Evolutionary conservation across 2,113 vertebrate species (phyloP).

Genomic region (Hemiprocne comata): DNA sequence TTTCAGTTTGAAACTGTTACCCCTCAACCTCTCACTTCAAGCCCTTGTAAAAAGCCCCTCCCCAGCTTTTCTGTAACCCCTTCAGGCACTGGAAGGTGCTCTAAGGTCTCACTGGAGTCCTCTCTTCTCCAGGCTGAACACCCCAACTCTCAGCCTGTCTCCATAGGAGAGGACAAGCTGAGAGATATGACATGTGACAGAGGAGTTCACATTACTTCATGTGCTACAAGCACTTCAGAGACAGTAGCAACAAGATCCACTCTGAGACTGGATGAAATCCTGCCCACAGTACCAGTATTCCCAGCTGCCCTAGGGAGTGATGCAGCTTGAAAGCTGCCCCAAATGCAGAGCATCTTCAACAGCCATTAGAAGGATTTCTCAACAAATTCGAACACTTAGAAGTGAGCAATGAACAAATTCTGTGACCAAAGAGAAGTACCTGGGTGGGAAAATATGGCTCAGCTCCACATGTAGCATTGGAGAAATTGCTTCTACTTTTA

Average conservation of each 20-base stretch:
- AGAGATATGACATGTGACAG: no score
- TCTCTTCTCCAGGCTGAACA: no score
- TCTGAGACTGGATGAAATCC: not conserved
- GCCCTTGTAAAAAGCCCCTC: no score
- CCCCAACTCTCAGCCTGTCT: no score
- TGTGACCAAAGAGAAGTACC: not conserved
- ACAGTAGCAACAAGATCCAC: not conserved
- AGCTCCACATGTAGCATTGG: not conserved
- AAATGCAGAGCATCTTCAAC: fast-evolving
- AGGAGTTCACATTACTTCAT: not conserved
- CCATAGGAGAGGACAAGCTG: no score
- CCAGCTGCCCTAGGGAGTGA: not conserved
- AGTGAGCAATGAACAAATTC: not conserved
- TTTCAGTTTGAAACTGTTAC: no score
- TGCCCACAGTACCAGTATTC: not conserved
- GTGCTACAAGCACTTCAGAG: not conserved
- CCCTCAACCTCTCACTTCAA: no score
- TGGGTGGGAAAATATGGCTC: not conserved
- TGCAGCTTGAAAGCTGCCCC: not conserved
- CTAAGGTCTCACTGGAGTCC: no score
- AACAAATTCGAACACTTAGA: not conserved
- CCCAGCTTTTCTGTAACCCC: no score
- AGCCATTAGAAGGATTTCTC: not conserved
- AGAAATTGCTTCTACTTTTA: not conserved
- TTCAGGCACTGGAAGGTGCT: no score